Percentiles rank a stretch among this genome's conserved stretches.
Evolutionary conservation across 64 coral and sea anemone species (phyloP).

Genomic region (Actinia equina): DNA sequence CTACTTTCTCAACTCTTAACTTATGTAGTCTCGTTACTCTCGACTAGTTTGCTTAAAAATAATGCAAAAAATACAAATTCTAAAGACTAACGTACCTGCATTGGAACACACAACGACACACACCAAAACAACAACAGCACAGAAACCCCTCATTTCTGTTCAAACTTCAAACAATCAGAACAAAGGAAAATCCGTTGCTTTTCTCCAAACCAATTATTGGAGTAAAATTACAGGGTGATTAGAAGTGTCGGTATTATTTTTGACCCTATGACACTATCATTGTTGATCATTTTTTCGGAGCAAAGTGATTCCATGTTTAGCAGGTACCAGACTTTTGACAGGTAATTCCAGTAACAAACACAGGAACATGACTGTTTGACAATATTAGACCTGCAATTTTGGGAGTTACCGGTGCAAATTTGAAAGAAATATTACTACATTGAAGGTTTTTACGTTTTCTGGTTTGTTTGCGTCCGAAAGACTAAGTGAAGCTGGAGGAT

Average conservation of each 20-base stretch:
- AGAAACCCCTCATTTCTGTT: neutral
- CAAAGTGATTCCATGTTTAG: neutral
- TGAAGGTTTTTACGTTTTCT: neutral
- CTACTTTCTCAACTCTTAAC: neutral
- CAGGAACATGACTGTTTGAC: neutral
- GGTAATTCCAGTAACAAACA: neutral
- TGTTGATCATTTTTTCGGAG: neutral
- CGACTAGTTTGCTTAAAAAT: slow-evolving; percentile 6
- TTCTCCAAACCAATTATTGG: neutral
- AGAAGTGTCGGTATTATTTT: neutral
- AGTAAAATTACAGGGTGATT: neutral
- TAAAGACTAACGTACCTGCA: neutral
- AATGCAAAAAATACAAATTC: neutral
- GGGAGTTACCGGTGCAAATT: neutral
- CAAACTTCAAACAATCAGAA: neutral
- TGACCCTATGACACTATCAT: neutral
- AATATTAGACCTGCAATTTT: neutral
- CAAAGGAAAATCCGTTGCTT: neutral
- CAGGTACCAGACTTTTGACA: neutral
- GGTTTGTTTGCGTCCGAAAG: no score
- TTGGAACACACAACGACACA: neutral
- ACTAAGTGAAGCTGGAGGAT: no score
- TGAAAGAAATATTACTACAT: neutral
- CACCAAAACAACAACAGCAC: neutral
- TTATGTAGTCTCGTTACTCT: neutral